Percentiles rank a stretch among this genome's conserved stretches.
These are phyloP conservation scores for Atractosteus spatula DNA, from an alignment of 2,113 vertebrate species.

Conservation along the genomic window DNA sequence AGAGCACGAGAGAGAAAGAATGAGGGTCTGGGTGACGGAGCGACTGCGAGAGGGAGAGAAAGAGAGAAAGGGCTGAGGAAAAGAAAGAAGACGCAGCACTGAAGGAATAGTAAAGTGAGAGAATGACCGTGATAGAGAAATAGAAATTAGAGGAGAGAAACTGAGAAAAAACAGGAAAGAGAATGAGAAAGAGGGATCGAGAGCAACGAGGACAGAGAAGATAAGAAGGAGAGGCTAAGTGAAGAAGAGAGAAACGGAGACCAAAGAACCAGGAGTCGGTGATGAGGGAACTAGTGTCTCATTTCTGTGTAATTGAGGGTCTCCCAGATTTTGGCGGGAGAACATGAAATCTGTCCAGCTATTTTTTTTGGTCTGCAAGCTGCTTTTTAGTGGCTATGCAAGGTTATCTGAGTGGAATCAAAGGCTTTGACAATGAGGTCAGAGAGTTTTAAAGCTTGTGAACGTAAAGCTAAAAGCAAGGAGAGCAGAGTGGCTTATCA, in stretches of 20 bases:
- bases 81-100: not conserved
- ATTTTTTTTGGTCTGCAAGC: slow-evolving; percentile 24
- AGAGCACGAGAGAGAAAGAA: not conserved
- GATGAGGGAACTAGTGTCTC: no score
- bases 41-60: not conserved
- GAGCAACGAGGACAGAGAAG: not conserved
- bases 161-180: not conserved
- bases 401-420: slow-evolving; percentile 31
- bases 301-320: no score
- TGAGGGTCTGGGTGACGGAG: not conserved
- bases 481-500: slow-evolving; percentile 1
- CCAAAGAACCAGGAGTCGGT: no score
- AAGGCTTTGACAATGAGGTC: slow-evolving; percentile 23
- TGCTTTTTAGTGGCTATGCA: slow-evolving; percentile 19
- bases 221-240: no score
- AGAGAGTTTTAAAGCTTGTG: slow-evolving; percentile 25
- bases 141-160: not conserved
- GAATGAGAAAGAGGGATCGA: not conserved
- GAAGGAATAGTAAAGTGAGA: not conserved
- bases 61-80: not conserved
- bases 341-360: slow-evolving; percentile 18
- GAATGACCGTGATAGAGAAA: not conserved
- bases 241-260: no score
- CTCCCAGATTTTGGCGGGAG: slow-evolving; percentile 14
- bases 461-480: slow-evolving; percentile 16